Percentiles rank a stretch among this genome's conserved stretches.
These are phyloP conservation scores for Trogon surrucura DNA, from an alignment of 2,113 vertebrate species.

Conservation along the genomic window DNA sequence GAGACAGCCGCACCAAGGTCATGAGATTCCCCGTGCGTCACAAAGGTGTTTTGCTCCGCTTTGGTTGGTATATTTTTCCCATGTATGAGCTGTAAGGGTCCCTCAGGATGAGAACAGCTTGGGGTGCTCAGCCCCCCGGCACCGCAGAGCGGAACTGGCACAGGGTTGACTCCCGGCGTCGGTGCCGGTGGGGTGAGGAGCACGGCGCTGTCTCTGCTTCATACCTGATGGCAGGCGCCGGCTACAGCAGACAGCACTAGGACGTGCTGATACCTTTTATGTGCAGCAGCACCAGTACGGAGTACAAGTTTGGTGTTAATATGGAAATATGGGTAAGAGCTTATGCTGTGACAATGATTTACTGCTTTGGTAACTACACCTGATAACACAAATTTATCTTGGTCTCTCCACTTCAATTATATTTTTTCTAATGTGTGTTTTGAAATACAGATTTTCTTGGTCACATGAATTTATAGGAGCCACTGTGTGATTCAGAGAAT, in stretches of 20 bases:
- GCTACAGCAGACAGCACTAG: neutral
- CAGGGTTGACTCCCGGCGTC: fast-evolving
- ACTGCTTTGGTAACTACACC: conserved; percentile 68
- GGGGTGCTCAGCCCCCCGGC: neutral
- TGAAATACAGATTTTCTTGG: conserved; percentile 52
- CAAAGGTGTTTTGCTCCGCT: fast-evolving
- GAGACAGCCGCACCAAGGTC: neutral
- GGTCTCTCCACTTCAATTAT: conserved; percentile 65
- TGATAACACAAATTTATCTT: conserved; percentile 72
- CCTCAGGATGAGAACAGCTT: neutral
- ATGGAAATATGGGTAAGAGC: conserved; percentile 71
- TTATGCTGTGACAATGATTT: conserved; percentile 68
- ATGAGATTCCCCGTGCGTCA: fast-evolving
- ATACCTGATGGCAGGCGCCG: neutral
- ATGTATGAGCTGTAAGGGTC: fast-evolving
- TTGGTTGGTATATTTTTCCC: neutral
- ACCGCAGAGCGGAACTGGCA: fast-evolving
- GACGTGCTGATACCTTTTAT: neutral
- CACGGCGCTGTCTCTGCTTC: fast-evolving
- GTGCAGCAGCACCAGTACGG: neutral
- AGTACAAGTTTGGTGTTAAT: conserved; percentile 38
- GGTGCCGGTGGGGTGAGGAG: fast-evolving
- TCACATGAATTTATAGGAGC: conserved; percentile 28
- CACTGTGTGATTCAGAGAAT: conserved; percentile 7
- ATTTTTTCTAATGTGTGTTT: conserved; percentile 67